These are phyloP conservation scores for Drosophila subobscura DNA, from an alignment of 1,140 invertebrate genomes.

Conservation along the genomic window DNA sequence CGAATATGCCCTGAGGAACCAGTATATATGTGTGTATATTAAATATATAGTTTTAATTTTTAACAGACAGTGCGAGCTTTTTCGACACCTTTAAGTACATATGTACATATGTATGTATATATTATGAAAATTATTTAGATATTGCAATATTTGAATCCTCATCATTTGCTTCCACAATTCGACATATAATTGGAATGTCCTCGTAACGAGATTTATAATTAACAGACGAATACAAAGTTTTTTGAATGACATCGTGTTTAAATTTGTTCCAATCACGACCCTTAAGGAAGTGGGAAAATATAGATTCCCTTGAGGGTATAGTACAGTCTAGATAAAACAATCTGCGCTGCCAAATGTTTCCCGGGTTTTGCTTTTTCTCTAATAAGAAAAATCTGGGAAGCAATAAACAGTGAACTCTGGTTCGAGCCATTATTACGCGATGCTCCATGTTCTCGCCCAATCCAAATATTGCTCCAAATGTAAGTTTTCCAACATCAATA, in stretches of 20 bases:
- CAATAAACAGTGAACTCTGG: constrained; percentile 84
- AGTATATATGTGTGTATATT: too few relatives aligned
- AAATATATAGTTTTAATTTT: too few relatives aligned
- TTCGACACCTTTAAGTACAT: not conserved
- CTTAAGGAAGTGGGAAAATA: constrained; percentile 84
- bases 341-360: constrained; percentile 86
- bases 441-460: constrained; percentile 85
- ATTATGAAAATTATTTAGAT: not conserved
- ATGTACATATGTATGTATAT: constrained; percentile 4
- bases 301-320: constrained; percentile 84
- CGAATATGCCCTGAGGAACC: too few relatives aligned
- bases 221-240: constrained; percentile 7
- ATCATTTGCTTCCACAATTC: constrained; percentile 57
- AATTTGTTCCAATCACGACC: constrained; percentile 85
- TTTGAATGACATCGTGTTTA: constrained; percentile 83
- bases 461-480: constrained; percentile 78
- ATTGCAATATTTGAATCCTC: constrained; percentile 12
- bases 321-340: constrained; percentile 85
- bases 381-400: constrained; percentile 85
- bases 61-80: too few relatives aligned
- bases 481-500: constrained; percentile 74
- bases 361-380: constrained; percentile 84
- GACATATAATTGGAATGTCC: constrained; percentile 77
- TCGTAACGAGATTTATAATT: constrained; percentile 34
- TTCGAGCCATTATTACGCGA: constrained; percentile 85